Evolutionary conservation across 2,797 vertebrate species (phyloP).

Genomic region (Apogon talboti): DNA sequence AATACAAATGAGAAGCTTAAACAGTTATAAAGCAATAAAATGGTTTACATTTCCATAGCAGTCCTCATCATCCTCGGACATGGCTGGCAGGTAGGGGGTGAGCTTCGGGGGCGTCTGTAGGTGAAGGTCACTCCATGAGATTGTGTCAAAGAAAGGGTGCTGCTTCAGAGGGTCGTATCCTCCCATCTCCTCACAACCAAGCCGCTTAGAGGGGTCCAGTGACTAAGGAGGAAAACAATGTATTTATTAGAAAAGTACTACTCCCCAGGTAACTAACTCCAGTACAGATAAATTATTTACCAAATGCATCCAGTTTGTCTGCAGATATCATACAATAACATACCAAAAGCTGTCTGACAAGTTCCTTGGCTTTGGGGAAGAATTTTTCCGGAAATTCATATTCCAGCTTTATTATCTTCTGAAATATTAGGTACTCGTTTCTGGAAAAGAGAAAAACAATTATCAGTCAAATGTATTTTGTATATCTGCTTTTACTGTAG

Average conservation of each 20-base stretch:
- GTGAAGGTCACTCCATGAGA: constrained; percentile 93
- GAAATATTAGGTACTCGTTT: constrained; percentile 99
- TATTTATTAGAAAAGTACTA: background rate
- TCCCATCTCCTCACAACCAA: constrained; percentile 97
- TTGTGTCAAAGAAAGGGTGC: constrained; percentile 94
- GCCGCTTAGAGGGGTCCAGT: constrained; percentile 92
- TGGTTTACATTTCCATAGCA: constrained; percentile 96
- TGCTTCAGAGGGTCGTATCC: constrained; percentile 92
- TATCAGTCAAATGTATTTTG: constrained; percentile 6
- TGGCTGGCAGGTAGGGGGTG: constrained; percentile 96
- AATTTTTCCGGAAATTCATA: constrained; percentile 99
- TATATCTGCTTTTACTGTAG: background rate
- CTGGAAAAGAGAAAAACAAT: constrained; percentile 67
- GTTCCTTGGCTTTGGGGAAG: constrained; percentile 98
- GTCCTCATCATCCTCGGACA: constrained; percentile 99
- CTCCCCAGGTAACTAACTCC: constrained; percentile 1
- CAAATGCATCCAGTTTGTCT: background rate
- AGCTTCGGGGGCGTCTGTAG: constrained; percentile 96
- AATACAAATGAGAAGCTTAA: background rate
- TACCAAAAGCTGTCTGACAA: constrained; percentile 97
- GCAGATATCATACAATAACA: constrained; percentile 50
- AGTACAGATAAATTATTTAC: background rate
- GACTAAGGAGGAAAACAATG: constrained; percentile 80
- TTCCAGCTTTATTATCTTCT: constrained; percentile 99
- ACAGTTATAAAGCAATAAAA: background rate